Evolutionary conservation across 2,113 vertebrate species (phyloP).

Genomic region (Lagenorhynchus albirostris): DNA sequence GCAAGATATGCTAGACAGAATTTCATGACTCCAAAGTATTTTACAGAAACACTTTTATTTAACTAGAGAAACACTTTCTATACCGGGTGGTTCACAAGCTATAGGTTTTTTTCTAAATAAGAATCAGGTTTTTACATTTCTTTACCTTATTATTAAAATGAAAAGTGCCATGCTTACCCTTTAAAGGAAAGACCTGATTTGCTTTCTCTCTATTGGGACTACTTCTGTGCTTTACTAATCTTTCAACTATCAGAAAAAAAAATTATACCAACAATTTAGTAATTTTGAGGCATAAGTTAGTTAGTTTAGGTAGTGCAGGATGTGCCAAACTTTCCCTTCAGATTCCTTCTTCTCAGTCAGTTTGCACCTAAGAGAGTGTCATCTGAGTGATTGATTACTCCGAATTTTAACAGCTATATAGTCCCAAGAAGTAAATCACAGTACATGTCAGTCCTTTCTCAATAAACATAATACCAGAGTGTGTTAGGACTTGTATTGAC

Average conservation of each 20-base stretch:
- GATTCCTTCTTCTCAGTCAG: not conserved
- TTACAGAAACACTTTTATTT: not conserved
- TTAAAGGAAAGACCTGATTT: constrained; percentile 23
- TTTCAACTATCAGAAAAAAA: constrained; percentile 15
- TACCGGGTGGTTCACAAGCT: not conserved
- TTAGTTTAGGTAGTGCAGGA: not conserved
- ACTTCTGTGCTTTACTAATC: constrained; percentile 48
- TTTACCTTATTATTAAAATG: constrained; percentile 37
- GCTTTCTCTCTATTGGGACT: not conserved
- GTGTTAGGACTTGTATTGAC: not conserved
- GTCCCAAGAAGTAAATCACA: not conserved
- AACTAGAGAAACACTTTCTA: constrained; percentile 9
- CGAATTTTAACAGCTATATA: not conserved
- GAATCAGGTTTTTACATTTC: constrained; percentile 9
- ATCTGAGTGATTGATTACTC: not conserved
- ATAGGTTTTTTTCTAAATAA: constrained; percentile 9
- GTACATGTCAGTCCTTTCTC: not conserved
- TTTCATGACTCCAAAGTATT: not conserved
- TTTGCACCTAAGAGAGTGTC: not conserved
- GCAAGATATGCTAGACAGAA: not conserved
- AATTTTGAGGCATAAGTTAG: not conserved
- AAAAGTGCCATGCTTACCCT: constrained; percentile 34
- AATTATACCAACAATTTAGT: not conserved
- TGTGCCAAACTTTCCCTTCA: not conserved
- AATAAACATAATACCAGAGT: not conserved